Base-by-base conservation (phyloP, 2,113 vertebrate genomes). In the Myotis brandtii region DNA sequence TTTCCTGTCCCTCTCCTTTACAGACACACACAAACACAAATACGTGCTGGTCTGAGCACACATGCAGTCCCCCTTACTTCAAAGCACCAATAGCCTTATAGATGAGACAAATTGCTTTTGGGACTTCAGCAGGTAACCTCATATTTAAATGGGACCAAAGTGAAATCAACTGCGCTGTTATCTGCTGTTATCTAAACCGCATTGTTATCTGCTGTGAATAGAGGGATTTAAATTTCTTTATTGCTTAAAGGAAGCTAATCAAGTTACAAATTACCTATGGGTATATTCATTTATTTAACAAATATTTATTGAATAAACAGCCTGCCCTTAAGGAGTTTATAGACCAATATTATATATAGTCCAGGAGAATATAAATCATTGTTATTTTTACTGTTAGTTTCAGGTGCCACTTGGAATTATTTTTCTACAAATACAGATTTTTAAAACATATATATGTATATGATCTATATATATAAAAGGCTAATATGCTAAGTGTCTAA, bases 241-340 rank as follows among this genome's bases (percentile, higher is more conserved):
- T 66, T 86, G 13, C 9, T 86, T 94, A 85, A 96, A 50, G 34
- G 13, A 92, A 64, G 8, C 48, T 89, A 94, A 94, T 95, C 27
- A 66, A 70, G 27, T 92, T 95, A n/a, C 62, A 64, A 81, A 81
- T 81, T 72, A 67, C 23, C 76, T 85, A 37, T 46, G 18, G 13
- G 43, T 83, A 73, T 86, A 69, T n/a, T 86, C 11, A 89, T 59
- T 66, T 86, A 93, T 54, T 91, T 21, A 88, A 76, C 32, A 95
- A 96, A 73, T 82, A 86, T 23, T 91, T 92, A 84, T 79, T 91
- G 30, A 84, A 27, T 91, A 82, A 85, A 76, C 50, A 73, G 48
- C n/a, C 30, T 96, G 7, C 46, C 46, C 32, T 79, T 62, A 82
- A 94, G 37, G 37, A 92, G 16, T 66, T 89, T 84, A 56, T 30